A percentile compares a stretch with the other conserved stretches of the same genome.
Conservation (phyloP, 2,113 vertebrate species). For the Nansenia antarctica region DNA sequence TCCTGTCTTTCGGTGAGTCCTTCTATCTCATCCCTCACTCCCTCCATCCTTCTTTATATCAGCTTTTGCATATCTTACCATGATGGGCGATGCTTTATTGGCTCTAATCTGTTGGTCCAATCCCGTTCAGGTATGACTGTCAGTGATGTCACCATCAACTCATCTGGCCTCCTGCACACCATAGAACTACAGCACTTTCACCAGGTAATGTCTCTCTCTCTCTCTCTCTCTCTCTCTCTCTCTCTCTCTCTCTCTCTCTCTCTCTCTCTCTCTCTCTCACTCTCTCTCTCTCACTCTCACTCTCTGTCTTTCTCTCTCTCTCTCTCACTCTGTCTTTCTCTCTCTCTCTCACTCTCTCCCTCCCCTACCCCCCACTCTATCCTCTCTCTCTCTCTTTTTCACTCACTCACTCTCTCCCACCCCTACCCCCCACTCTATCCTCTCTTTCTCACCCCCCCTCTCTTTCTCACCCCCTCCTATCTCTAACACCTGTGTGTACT, state of each 20-base stretch:
- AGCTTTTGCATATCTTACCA: background rate
- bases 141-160: conserved; percentile 82
- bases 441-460: no score
- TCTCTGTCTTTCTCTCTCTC: no score
- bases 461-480: no score
- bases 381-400: no score
- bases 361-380: background rate
- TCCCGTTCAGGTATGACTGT: conserved; percentile 78
- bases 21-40: background rate
- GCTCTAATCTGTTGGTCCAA: background rate
- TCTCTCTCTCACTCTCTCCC: no score
- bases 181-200: conserved; percentile 87
- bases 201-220: conserved; percentile 73
- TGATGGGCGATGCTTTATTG: background rate
- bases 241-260: no score
- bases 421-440: background rate
- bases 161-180: conserved; percentile 84
- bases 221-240: background rate
- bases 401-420: background rate
- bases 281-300: background rate
- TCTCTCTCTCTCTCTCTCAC: background rate
- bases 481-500: background rate
- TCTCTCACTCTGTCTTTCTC: no score
- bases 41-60: conserved; percentile 20
- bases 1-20: conserved; percentile 90